These are phyloP conservation scores for Agrotis puta DNA, from an alignment of 2,888 invertebrate genomes.

Conservation along the genomic window DNA sequence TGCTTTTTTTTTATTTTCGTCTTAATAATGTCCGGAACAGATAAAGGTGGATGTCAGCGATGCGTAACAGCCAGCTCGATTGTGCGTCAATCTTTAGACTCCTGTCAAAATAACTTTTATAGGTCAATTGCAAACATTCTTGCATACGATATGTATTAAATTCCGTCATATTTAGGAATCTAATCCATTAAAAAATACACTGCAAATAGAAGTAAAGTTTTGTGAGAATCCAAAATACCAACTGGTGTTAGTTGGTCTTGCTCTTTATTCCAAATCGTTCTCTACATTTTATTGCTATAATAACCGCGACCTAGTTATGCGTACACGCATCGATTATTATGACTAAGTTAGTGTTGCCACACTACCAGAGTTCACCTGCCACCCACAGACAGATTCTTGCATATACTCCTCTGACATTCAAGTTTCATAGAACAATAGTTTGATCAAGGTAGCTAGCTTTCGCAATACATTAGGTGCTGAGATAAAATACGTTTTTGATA, in stretches of 20 bases:
- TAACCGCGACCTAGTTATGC: slow-evolving; percentile 35
- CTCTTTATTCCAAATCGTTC: slow-evolving; percentile 13
- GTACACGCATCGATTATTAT: slow-evolving; percentile 41
- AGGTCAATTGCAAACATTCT: neutral
- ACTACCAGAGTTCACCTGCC: slow-evolving; percentile 31
- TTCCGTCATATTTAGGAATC: neutral
- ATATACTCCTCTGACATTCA: slow-evolving; percentile 32
- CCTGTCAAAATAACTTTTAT: too few species aligned
- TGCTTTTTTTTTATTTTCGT: too few species aligned
- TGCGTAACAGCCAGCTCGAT: too few species aligned
- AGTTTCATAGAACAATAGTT: slow-evolving; percentile 34
- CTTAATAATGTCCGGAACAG: too few species aligned
- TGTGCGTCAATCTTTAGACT: neutral
- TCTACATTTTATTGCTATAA: slow-evolving; percentile 16
- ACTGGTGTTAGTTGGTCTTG: neutral
- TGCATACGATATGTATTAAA: neutral
- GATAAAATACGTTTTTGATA: neutral
- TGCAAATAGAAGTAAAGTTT: neutral
- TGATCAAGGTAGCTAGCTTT: slow-evolving; percentile 13
- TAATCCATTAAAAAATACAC: neutral
- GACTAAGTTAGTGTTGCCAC: slow-evolving; percentile 50
- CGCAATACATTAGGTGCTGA: slow-evolving; percentile 9
- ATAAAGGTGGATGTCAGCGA: too few species aligned
- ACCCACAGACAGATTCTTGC: slow-evolving; percentile 59
- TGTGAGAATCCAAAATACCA: slow-evolving; percentile 12